Conservation (phyloP, 2,113 vertebrate species). For the Solea senegalensis region DNA sequence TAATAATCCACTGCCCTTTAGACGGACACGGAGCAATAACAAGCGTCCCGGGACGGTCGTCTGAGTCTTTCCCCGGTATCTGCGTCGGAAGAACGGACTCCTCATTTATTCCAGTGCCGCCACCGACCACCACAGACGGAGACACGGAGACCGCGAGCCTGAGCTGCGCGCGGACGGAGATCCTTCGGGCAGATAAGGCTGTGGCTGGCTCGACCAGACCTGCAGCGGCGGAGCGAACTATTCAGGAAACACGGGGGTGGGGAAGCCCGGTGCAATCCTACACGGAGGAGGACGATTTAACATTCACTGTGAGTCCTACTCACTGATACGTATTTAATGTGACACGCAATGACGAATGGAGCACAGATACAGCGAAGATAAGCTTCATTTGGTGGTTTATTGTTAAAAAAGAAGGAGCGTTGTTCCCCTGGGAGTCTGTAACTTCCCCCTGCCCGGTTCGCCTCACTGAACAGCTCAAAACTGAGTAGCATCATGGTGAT, state of each 20-base stretch:
- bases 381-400: background rate
- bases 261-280: background rate
- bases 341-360: accelerated
- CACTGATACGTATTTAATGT: accelerated
- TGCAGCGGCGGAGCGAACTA: constrained; percentile 75
- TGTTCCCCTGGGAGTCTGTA: constrained; percentile 19
- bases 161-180: background rate
- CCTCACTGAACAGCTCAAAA: constrained; percentile 73
- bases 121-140: background rate
- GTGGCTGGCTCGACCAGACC: constrained; percentile 65
- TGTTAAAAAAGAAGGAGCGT: background rate
- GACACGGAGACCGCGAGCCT: background rate
- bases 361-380: accelerated
- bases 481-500: constrained; percentile 19
- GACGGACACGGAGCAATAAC: constrained; percentile 3
- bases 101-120: constrained; percentile 42
- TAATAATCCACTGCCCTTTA: constrained; percentile 24
- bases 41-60: constrained; percentile 9
- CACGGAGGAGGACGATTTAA: background rate
- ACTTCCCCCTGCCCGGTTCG: constrained; percentile 47
- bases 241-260: constrained; percentile 32
- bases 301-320: background rate
- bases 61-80: constrained; percentile 1
- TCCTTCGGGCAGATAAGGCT: constrained; percentile 57
- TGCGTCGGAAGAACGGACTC: background rate